phyloP scores from a whole-genome alignment of 2,888 invertebrate genomes.

The Cinara cedri region DNA sequence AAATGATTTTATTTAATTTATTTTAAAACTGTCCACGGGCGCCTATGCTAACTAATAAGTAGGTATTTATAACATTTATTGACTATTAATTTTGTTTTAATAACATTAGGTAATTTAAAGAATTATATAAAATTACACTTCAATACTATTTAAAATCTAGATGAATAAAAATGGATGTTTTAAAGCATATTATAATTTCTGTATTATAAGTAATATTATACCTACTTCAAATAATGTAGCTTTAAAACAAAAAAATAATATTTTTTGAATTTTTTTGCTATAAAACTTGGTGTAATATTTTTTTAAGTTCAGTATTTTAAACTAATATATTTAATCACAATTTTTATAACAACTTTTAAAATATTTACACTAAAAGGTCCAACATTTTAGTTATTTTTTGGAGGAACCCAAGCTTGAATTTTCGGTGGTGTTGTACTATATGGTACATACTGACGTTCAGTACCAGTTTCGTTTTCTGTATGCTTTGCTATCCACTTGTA shows the following conservation, averaged over 20 bases:
- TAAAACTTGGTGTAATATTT: slow-evolving; percentile 10
- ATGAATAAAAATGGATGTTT: too few relatives aligned
- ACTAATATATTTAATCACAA: slow-evolving; percentile 14
- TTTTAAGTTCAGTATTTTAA: slow-evolving; percentile 29
- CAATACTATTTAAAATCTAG: too few relatives aligned
- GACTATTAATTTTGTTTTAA: too few relatives aligned
- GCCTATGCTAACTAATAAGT: too few relatives aligned
- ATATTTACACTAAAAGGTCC: slow-evolving; percentile 42
- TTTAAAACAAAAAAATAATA: not conserved
- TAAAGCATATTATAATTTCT: too few relatives aligned
- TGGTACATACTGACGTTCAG: slow-evolving; percentile 80
- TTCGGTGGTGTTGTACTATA: slow-evolving; percentile 89
- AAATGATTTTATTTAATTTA: too few relatives aligned
- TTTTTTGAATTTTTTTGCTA: slow-evolving; percentile 5
- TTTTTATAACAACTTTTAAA: slow-evolving; percentile 13
- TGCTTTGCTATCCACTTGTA: slow-evolving; percentile 88
- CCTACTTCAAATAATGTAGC: not conserved
- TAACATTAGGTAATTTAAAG: not conserved
- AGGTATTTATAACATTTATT: too few relatives aligned
- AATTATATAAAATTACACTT: not conserved
- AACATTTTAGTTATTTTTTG: slow-evolving; percentile 60
- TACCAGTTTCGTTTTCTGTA: slow-evolving; percentile 84
- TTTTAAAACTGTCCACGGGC: too few relatives aligned
- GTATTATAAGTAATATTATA: not conserved
- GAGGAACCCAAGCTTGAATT: slow-evolving; percentile 82